These are phyloP conservation scores for Dastarcus helophoroides DNA, from an alignment of 2,888 invertebrate genomes.

Conservation along the genomic window DNA sequence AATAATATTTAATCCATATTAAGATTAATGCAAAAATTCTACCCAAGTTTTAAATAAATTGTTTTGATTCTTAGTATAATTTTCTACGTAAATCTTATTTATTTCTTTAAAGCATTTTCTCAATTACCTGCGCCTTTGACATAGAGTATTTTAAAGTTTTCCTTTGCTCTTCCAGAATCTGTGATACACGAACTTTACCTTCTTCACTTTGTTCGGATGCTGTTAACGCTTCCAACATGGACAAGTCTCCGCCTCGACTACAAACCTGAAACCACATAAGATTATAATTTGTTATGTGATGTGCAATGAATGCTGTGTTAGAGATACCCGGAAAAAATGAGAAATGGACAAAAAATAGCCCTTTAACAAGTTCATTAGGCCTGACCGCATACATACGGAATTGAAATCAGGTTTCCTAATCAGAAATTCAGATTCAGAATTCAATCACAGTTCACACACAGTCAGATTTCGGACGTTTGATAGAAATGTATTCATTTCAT, in stretches of 20 bases:
- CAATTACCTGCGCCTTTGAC: constrained; percentile 69
- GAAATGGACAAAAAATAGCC: neutral
- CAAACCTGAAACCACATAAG: constrained; percentile 46
- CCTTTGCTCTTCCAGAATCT: constrained; percentile 65
- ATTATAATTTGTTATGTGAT: neutral
- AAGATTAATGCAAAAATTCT: no score
- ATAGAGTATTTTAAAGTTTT: constrained; percentile 61
- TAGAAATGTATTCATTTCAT: no score
- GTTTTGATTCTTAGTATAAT: no score
- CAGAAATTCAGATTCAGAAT: no score
- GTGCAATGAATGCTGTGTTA: neutral
- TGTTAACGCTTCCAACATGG: constrained; percentile 62
- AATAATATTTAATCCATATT: no score
- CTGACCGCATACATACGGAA: no score
- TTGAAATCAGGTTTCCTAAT: no score
- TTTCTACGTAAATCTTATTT: constrained; percentile 3
- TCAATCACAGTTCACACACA: no score
- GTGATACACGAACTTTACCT: constrained; percentile 48
- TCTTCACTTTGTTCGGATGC: constrained; percentile 54
- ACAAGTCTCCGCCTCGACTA: constrained; percentile 64
- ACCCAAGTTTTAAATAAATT: no score
- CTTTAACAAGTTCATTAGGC: no score
- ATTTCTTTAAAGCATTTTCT: no score
- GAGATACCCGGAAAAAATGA: neutral
- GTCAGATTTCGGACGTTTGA: no score